Base-by-base conservation (phyloP, 2,888 invertebrate genomes). In the Ypsolopha scabrella region DNA sequence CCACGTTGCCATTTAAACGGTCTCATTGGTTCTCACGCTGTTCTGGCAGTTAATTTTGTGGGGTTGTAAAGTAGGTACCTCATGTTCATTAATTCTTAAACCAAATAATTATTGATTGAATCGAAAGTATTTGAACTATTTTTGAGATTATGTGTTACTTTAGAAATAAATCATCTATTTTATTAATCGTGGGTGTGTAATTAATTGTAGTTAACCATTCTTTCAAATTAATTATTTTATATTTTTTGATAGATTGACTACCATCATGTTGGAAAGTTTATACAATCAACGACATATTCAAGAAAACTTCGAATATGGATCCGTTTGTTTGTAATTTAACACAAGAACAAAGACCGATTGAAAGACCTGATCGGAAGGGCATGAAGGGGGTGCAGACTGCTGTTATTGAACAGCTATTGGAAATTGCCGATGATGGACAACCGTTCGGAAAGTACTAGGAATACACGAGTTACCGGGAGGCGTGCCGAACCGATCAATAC, bases 361-460 rank as follows among this genome's bases (percentile, higher is more conserved):
- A 44, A 44, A 14, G 2, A 43, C 45, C 33, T 33, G 35, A n/a
- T 7, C 10, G 2, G 7, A n/a, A n/a, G 11, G 10, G 10, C 47
- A 11, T 24, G 37, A 6, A 8, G 10, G 38, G 48, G 37, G 37
- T n/a, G 24, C 24, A 9, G 38, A 38, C 14, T 9, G 33, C 34
- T 9, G 2, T 34, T 47, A 47, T 53, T 48, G 53, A 48, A 35
- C 44, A 51, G 33, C 10, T 80, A 83, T 82, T 62, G 78, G 70
- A 72, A 76, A 85, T 83, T 70, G 67, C 75, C 82, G 72, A 85
- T 86, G 82, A 78, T 78, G 77, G 75, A 75, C 67, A 71, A 73
- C 68, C 73, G 80, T 80, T 86, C 80, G 81, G 72, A 79, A 83
- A 81, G 62, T 70, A 86, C 83, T 63, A 81, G 80, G 82, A 52